phyloP scores from a whole-genome alignment of 2,113 vertebrate species.

The Cephalopterus ornatus region DNA sequence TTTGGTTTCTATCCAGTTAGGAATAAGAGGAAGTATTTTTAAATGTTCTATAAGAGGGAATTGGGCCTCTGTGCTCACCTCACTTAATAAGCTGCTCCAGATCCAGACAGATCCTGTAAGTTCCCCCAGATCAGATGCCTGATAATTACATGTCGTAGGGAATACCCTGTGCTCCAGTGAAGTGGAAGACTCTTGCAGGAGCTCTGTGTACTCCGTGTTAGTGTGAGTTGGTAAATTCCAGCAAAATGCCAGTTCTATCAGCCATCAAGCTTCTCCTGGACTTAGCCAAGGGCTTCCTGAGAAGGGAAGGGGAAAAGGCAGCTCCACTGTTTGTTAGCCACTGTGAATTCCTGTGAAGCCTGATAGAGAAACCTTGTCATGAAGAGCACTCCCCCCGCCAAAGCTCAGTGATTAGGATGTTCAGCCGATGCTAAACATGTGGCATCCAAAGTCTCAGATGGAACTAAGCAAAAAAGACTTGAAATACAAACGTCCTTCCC shows the following conservation, averaged over 20 bases:
- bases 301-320: not conserved
- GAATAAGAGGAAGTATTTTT: not conserved
- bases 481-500: not conserved
- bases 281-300: not conserved
- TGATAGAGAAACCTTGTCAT: not conserved
- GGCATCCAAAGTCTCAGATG: not conserved
- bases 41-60: not conserved
- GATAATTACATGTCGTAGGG: not conserved
- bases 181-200: not conserved
- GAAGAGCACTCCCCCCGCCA: not conserved
- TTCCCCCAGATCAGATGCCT: fast-evolving
- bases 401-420: not conserved
- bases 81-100: not conserved
- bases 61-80: not conserved
- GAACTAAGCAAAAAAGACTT: not conserved
- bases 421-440: fast-evolving
- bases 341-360: not conserved
- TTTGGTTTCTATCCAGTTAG: not conserved
- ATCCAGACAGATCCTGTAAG: not conserved
- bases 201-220: not conserved
- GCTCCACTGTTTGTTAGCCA: not conserved
- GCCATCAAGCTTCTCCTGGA: not conserved
- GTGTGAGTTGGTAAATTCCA: not conserved
- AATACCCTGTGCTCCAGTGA: not conserved
- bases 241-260: not conserved